Percentiles rank a stretch among this genome's conserved stretches.
These are phyloP conservation scores for Drosophila multiciliata DNA, from an alignment of 2,888 invertebrate genomes.

Conservation along the genomic window DNA sequence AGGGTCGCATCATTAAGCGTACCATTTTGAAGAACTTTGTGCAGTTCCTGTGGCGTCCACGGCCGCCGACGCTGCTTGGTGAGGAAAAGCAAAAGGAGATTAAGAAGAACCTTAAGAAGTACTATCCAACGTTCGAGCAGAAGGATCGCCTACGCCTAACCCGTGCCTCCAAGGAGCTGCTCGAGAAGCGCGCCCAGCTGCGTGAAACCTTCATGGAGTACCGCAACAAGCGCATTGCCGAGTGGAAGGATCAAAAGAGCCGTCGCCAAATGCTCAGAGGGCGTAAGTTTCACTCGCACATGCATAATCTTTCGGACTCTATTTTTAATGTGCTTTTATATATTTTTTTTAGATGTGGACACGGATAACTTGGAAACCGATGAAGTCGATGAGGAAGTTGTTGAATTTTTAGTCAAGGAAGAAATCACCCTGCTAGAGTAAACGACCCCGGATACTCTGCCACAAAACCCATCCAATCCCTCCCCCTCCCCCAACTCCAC, in stretches of 20 bases:
- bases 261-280: slow-evolving; percentile 93
- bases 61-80: slow-evolving; percentile 93
- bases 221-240: slow-evolving; percentile 90
- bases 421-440: slow-evolving; percentile 93
- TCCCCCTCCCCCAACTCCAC: neutral
- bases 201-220: slow-evolving; percentile 95
- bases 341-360: slow-evolving; percentile 90
- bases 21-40: slow-evolving; percentile 97
- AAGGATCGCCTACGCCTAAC: slow-evolving; percentile 97
- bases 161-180: slow-evolving; percentile 97
- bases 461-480: neutral
- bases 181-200: slow-evolving; percentile 95
- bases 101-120: slow-evolving; percentile 98
- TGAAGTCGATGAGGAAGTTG: slow-evolving; percentile 96
- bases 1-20: slow-evolving; percentile 90
- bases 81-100: slow-evolving; percentile 96
- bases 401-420: slow-evolving; percentile 99
- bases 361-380: slow-evolving; percentile 97
- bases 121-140: slow-evolving; percentile 97
- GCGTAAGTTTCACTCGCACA: slow-evolving; percentile 87
- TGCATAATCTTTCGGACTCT: neutral
- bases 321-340: neutral
- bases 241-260: slow-evolving; percentile 92
- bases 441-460: slow-evolving; percentile 59
- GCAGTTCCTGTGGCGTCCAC: slow-evolving; percentile 97